Conservation (phyloP, 1,140 invertebrate genomes). For the Chrysoperla carnea region DNA sequence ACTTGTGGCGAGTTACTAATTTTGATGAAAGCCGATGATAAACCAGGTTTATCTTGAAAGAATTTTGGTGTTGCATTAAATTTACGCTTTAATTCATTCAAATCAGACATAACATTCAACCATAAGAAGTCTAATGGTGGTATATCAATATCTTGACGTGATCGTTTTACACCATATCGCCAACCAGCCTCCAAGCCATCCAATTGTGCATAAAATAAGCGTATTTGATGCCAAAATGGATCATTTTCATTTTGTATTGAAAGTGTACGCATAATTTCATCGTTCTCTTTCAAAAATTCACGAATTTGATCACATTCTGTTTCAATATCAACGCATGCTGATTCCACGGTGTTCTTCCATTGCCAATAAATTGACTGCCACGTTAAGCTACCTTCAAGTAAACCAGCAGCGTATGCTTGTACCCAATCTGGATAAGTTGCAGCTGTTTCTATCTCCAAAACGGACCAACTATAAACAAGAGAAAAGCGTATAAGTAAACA, state of each 20-base stretch:
- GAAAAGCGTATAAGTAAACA: constrained; percentile 1
- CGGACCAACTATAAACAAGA: constrained; percentile 43
- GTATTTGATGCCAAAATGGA: constrained; percentile 69
- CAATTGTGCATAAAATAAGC: constrained; percentile 48
- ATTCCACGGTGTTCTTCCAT: constrained; percentile 54
- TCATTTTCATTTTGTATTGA: constrained; percentile 30
- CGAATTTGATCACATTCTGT: constrained; percentile 49
- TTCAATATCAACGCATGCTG: constrained; percentile 45
- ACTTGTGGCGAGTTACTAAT: background rate
- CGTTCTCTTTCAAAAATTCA: constrained; percentile 43
- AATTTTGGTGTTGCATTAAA: constrained; percentile 14
- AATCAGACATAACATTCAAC: constrained; percentile 59
- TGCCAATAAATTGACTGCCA: constrained; percentile 67
- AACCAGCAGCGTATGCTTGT: constrained; percentile 77
- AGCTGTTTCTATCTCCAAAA: constrained; percentile 61
- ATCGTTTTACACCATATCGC: constrained; percentile 42
- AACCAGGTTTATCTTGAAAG: constrained; percentile 22
- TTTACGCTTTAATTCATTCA: constrained; percentile 39
- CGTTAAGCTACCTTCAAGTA: constrained; percentile 69
- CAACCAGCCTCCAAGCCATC: constrained; percentile 48
- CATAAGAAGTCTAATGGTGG: constrained; percentile 47
- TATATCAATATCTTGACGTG: constrained; percentile 36
- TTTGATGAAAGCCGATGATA: constrained; percentile 10
- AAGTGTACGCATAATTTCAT: constrained; percentile 36
- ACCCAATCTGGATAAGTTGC: constrained; percentile 47